phyloP scores from a whole-genome alignment of 2,797 vertebrate genomes.

The Lutjanus argentimaculatus region DNA sequence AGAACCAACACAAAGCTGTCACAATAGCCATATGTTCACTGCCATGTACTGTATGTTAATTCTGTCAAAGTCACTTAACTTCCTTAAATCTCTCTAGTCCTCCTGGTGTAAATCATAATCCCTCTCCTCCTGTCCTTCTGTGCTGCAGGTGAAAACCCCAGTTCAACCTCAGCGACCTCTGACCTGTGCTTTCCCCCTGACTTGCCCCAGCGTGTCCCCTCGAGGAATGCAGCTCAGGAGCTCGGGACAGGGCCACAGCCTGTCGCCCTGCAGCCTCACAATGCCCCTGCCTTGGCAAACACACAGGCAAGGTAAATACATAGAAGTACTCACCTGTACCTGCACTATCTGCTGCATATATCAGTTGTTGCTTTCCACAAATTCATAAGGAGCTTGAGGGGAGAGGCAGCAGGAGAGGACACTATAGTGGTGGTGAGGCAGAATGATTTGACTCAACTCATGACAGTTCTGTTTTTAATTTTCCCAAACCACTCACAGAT shows the following conservation, averaged over 20 bases:
- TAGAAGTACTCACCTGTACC: conserved; percentile 5
- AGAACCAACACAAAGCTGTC: conserved; percentile 36
- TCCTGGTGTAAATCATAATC: conserved; percentile 54
- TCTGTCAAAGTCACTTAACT: conserved; percentile 62
- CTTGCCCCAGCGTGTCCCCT: conserved; percentile 63
- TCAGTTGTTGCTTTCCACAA: background rate
- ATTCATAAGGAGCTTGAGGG: background rate
- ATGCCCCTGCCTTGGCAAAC: conserved; percentile 53
- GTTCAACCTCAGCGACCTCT: conserved; percentile 73
- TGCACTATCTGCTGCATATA: background rate
- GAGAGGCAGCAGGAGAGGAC: background rate
- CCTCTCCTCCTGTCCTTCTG: conserved; percentile 45
- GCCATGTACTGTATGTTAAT: conserved; percentile 57
- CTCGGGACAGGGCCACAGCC: conserved; percentile 49
- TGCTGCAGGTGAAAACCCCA: conserved; percentile 82
- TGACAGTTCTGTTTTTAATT: background rate
- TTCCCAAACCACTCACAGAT: background rate
- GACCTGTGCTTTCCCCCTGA: conserved; percentile 84
- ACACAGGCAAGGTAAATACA: conserved; percentile 58
- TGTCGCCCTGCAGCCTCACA: conserved; percentile 55
- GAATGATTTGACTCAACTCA: background rate
- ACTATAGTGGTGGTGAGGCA: background rate
- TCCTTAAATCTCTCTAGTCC: conserved; percentile 46
- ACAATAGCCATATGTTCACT: conserved; percentile 57
- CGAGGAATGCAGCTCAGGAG: conserved; percentile 67